These are phyloP conservation scores for Rhinophrynus dorsalis DNA, from an alignment of 2,797 vertebrate species.

Conservation along the genomic window DNA sequence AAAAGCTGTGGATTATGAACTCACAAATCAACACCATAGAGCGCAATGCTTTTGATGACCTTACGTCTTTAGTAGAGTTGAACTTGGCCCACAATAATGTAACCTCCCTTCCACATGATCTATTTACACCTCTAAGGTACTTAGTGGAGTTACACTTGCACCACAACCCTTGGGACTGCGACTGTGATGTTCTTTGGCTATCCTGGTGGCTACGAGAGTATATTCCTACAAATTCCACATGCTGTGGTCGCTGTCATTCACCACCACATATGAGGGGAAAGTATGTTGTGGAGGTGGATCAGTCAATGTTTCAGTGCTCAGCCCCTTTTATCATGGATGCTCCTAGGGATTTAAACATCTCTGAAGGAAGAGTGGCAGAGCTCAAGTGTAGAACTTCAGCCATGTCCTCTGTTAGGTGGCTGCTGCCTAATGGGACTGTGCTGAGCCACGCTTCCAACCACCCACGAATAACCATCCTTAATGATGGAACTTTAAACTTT, in stretches of 20 bases:
- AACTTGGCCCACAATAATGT: slow-evolving; percentile 98
- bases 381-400: slow-evolving; percentile 91
- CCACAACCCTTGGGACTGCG: slow-evolving; percentile 96
- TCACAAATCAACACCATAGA: slow-evolving; percentile 89
- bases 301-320: slow-evolving; percentile 90
- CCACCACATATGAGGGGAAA: slow-evolving; percentile 87
- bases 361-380: slow-evolving; percentile 90
- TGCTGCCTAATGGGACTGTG: slow-evolving; percentile 90
- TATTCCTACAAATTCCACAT: slow-evolving; percentile 95
- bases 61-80: slow-evolving; percentile 91
- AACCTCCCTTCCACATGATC: slow-evolving; percentile 92
- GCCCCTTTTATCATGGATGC: slow-evolving; percentile 94
- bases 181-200: slow-evolving; percentile 95
- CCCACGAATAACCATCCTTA: slow-evolving; percentile 88
- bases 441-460: slow-evolving; percentile 91
- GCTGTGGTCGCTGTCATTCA: slow-evolving; percentile 93
- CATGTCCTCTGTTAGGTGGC: slow-evolving; percentile 93
- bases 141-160: slow-evolving; percentile 94
- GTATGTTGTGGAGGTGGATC: slow-evolving; percentile 94
- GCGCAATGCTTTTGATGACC: slow-evolving; percentile 94
- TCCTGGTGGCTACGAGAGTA: slow-evolving; percentile 94
- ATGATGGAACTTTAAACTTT: slow-evolving; percentile 93
- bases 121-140: slow-evolving; percentile 90
- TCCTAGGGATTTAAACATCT: slow-evolving; percentile 92
- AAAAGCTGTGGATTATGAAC: slow-evolving; percentile 98